Evolutionary conservation across 2,888 invertebrate species (phyloP), one percentile per base, ranked within the genome.

Genomic region (Sarcophaga subvicina): DNA sequence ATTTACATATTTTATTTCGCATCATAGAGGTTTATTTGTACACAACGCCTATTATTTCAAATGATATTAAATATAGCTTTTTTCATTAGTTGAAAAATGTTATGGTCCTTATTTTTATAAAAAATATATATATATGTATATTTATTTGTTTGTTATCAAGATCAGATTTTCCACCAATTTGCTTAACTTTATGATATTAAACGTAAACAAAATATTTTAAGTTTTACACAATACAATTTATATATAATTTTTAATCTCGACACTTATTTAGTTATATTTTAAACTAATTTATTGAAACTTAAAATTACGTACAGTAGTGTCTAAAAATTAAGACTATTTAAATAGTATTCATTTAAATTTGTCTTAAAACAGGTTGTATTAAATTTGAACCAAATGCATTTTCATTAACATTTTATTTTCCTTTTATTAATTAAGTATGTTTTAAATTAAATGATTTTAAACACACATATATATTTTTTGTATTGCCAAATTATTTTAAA

Each of bases 311-410:
- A 82, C 86, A 81, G 87, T 87, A 84, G 87, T 87, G 84, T 76
- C 71, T 64, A 75, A 60, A 76, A 45, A 67, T 59, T 67, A 87
- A 76, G 81, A 76, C 78, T 87, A 78, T 77, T 67, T n/a, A 75
- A 84, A 75, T 78, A 64, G 66, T 80, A 76, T 87, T 78, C 78
- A 78, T 83, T 69, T 77, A 83, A 45, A 69, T 72, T 77, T 73
- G 69, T 79, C 75, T 60, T 71, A 60, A 81, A 79, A 80, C 87
- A 84, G 84, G 87, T 88, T 85, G 85, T 88, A 85, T 88, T 83
- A 85, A 83, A 83, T 75, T 73, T 69, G 80, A 83, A 78, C 83
- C 82, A 83, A 80, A 88, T 83, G 85, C 85, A 88, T 85, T 88
- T 83, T 86, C 17, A 54, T 66, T 75, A 71, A 83, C 73, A 54